phyloP scores from a whole-genome alignment of 1,140 invertebrate genomes.

The Temnothorax nylanderi region DNA sequence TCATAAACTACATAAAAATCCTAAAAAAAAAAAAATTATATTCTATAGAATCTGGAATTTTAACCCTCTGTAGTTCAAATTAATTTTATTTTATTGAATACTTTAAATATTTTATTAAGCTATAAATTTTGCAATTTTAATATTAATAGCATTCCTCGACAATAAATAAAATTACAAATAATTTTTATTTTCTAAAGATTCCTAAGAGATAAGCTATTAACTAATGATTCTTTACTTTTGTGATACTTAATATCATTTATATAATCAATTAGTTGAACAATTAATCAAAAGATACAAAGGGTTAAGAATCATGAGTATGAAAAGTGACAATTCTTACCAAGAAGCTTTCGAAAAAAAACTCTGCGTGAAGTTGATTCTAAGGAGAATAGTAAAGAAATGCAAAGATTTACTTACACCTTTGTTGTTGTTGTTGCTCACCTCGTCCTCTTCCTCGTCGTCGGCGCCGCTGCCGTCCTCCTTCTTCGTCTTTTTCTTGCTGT shows the following conservation, averaged over 20 bases:
- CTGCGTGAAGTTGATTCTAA: conserved; percentile 25
- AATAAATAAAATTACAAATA: neutral
- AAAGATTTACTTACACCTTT: conserved; percentile 82
- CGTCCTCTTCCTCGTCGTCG: conserved; percentile 89
- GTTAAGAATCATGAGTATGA: neutral
- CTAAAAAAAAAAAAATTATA: neutral
- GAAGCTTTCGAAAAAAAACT: neutral
- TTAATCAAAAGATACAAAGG: neutral
- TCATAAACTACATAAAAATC: neutral
- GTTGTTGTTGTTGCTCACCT: conserved; percentile 83
- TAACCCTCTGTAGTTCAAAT: neutral
- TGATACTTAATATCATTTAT: neutral
- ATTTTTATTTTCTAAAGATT: neutral
- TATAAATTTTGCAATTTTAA: neutral
- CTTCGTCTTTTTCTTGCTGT: conserved; percentile 87
- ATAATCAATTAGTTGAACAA: neutral
- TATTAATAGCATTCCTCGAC: neutral
- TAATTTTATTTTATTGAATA: conserved; percentile 7
- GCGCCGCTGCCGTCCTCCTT: conserved; percentile 88
- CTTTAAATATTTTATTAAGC: neutral
- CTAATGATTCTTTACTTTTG: neutral
- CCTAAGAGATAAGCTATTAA: neutral
- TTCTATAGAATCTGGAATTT: neutral
- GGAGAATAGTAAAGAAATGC: conserved; percentile 57
- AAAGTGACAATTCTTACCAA: conserved; percentile 1